These are phyloP conservation scores for Hippocampus kuda DNA, from an alignment of 2,797 vertebrate genomes.

Conservation along the genomic window DNA sequence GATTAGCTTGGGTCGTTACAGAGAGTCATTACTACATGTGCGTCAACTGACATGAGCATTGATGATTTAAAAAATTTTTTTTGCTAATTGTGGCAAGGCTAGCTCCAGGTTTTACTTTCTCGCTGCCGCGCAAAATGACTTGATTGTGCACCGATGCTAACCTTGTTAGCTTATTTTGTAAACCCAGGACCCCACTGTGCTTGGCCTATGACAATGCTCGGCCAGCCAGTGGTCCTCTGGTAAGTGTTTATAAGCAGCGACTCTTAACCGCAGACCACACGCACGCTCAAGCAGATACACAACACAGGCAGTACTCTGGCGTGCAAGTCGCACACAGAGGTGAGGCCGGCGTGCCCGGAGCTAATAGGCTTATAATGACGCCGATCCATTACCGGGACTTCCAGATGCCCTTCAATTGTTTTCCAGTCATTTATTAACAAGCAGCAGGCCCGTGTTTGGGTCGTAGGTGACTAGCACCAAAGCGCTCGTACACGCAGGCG, in stretches of 20 bases:
- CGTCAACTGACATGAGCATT: too few species aligned
- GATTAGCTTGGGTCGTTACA: too few species aligned
- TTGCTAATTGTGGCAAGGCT: too few species aligned
- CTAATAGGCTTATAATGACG: slow-evolving; percentile 68
- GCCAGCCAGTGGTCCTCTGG: background rate
- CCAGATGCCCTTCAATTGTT: slow-evolving; percentile 63
- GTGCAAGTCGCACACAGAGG: slow-evolving; percentile 38
- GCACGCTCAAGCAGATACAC: slow-evolving; percentile 17
- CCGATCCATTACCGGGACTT: slow-evolving; percentile 64
- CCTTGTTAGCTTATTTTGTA: too few species aligned
- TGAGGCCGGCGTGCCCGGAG: slow-evolving; percentile 48
- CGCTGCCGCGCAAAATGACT: too few species aligned
- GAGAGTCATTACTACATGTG: too few species aligned
- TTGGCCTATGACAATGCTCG: too few species aligned
- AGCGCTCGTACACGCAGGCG: slow-evolving; percentile 12
- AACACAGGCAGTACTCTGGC: slow-evolving; percentile 23
- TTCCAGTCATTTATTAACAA: slow-evolving; percentile 66
- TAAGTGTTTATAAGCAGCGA: slow-evolving; percentile 13
- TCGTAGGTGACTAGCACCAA: slow-evolving; percentile 24
- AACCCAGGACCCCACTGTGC: too few species aligned
- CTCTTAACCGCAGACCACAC: slow-evolving; percentile 48
- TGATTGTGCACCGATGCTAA: too few species aligned
- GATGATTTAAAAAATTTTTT: too few species aligned
- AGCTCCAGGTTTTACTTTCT: too few species aligned
- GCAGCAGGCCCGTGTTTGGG: slow-evolving; percentile 21